Conservation (phyloP, 1,140 invertebrate genomes). For the Apocrypta bakeri region DNA sequence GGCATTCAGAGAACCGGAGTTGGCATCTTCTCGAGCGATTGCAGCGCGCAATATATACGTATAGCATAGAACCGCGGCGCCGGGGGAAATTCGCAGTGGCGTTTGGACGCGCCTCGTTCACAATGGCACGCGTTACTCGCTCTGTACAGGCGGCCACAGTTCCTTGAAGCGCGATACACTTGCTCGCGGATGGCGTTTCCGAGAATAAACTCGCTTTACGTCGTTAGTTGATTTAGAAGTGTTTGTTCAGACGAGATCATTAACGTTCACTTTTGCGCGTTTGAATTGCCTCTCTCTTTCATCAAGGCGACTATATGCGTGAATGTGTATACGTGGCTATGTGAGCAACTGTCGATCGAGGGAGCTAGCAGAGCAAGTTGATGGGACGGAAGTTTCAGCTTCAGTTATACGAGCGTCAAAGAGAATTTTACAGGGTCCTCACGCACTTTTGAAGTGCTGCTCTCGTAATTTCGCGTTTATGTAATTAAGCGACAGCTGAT, state of each 20-base stretch:
- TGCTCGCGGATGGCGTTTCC: background rate
- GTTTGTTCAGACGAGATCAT: slow-evolving; percentile 39
- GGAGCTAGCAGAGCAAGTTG: background rate
- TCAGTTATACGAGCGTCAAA: slow-evolving; percentile 8
- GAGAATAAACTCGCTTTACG: slow-evolving; percentile 21
- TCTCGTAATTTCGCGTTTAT: slow-evolving; percentile 4
- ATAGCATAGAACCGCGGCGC: background rate
- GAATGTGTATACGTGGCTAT: background rate
- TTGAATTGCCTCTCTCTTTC: slow-evolving; percentile 12
- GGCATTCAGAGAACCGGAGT: background rate
- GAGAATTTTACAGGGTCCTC: slow-evolving; percentile 26
- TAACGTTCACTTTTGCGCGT: slow-evolving; percentile 38
- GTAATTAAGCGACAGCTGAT: background rate
- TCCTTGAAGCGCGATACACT: slow-evolving; percentile 39
- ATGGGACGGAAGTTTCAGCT: slow-evolving; percentile 11
- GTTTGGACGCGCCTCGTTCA: background rate
- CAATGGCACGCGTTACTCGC: background rate
- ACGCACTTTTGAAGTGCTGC: background rate
- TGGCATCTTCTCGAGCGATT: no score
- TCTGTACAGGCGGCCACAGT: slow-evolving; percentile 11
- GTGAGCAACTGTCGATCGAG: background rate
- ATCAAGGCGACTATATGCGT: background rate
- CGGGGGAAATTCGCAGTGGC: background rate
- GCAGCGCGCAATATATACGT: background rate
- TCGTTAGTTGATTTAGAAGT: slow-evolving; percentile 17